Base-by-base conservation (phyloP, 2,797 vertebrate genomes). In the Silurus lanzhouensis region DNA sequence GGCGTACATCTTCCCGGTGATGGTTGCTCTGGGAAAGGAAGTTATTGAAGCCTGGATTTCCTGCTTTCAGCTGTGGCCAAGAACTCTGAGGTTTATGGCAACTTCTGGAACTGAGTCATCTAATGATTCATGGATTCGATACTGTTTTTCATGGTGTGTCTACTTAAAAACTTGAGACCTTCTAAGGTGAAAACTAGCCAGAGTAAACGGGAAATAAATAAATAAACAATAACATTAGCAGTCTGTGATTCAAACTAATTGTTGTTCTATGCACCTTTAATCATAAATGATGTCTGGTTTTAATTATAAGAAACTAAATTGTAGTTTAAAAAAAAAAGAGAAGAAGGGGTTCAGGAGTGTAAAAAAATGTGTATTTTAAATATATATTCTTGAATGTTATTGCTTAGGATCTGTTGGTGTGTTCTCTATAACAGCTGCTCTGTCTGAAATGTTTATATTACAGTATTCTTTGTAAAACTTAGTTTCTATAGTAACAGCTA, bases 61-160 rank as follows among this genome's bases (percentile, higher is more conserved):
- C 97, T 98, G 96, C 95, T 96, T 95, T 96, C 94, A 94, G 93
- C 94, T 93, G 93, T 92, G 95, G 97, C 96, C 96, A 96, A 96
- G 94, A 97, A 96, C 95, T 96, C 92, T 91, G 96, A 96, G 94
- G 95, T 95, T 96, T 96, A 95, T 95, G 96, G 96, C 95, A 96
- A 96, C 97, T 97, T 97, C 95, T 97, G 96, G 96, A 97, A 97
- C 95, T 97, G 97, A 98, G 93, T 98, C 97, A 97, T 96, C 91
- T 94, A 95, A 95, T 97, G 96, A 98, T 96, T 98, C 95, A 97
- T 93, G 95, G 93, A 94, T 94, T 94, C 95, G 93, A 97, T 94
- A 95, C 95, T 95, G 94, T 93, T 94, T 96, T 95, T 96, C 95
- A 95, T 96, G 93, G 91, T 93, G 92, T 86, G 89, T 92, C 90